A percentile compares a stretch with the other conserved stretches of the same genome.
Evolutionary conservation across 2,797 vertebrate genomes (phyloP).

Genomic region (Taenioides sp.): DNA sequence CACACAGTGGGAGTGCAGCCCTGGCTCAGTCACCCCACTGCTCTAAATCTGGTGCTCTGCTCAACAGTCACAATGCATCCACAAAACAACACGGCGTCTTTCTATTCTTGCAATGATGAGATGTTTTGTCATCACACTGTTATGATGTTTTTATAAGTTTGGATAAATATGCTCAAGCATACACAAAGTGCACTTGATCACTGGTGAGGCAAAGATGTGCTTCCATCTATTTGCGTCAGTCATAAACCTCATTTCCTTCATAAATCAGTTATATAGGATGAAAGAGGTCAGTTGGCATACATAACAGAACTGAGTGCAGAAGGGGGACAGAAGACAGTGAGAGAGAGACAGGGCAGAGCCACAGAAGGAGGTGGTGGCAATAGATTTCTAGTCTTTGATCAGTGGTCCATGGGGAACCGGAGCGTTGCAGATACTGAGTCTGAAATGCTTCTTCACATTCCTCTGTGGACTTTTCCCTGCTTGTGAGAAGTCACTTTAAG

Average conservation of each 20-base stretch:
- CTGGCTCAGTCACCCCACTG: conserved; percentile 62
- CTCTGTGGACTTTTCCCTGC: conserved; percentile 49
- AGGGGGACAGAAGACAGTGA: conserved; percentile 15
- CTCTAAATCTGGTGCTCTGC: conserved; percentile 62
- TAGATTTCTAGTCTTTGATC: conserved; percentile 69
- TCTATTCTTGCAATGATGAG: conserved; percentile 50
- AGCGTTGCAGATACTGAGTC: conserved; percentile 54
- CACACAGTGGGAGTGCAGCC: conserved; percentile 65
- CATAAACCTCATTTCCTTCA: conserved; percentile 7
- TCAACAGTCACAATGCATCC: conserved; percentile 65
- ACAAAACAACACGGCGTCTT: conserved; percentile 50
- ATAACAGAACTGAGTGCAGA: conserved; percentile 25
- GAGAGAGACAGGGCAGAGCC: conserved; percentile 41
- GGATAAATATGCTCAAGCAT: conserved; percentile 26
- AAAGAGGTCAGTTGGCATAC: conserved; percentile 37
- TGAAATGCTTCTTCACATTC: conserved; percentile 70
- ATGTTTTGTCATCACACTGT: conserved; percentile 28
- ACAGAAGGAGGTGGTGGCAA: conserved; percentile 47
- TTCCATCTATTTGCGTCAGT: conserved; percentile 41
- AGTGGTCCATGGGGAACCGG: conserved; percentile 61
- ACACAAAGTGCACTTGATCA: conserved; percentile 47
- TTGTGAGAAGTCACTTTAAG: conserved; percentile 60
- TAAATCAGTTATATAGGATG: conserved; percentile 45
- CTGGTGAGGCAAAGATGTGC: conserved; percentile 22
- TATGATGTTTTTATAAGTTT: conserved; percentile 25